Percentiles rank a stretch among this genome's conserved stretches.
Conservation (phyloP, 2,113 vertebrate species). For the Perca schrenkii region DNA sequence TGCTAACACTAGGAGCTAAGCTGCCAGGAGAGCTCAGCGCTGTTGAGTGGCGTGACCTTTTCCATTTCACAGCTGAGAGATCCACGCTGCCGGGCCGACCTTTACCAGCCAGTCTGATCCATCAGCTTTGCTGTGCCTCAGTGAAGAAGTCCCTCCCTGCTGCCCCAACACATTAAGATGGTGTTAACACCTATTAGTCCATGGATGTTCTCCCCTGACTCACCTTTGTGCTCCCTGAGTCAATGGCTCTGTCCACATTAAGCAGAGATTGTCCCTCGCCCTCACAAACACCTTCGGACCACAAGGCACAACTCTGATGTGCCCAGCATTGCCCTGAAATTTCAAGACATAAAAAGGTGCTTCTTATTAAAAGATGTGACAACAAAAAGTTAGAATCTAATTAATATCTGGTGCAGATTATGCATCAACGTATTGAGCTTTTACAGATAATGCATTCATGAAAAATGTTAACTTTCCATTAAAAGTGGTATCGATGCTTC, state of each 20-base stretch:
- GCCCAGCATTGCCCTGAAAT: slow-evolving; percentile 94
- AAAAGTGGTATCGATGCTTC: neutral
- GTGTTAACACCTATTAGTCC: slow-evolving; percentile 76
- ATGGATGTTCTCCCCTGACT: slow-evolving; percentile 75
- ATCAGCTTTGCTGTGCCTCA: slow-evolving; percentile 78
- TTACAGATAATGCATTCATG: neutral
- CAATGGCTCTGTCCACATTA: slow-evolving; percentile 99
- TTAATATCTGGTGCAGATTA: neutral
- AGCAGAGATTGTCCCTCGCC: slow-evolving; percentile 90
- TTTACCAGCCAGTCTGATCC: slow-evolving; percentile 85
- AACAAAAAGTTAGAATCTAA: neutral
- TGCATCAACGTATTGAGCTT: neutral
- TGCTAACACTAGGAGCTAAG: slow-evolving; percentile 67
- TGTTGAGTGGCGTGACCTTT: slow-evolving; percentile 87
- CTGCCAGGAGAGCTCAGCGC: slow-evolving; percentile 70
- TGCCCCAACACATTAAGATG: slow-evolving; percentile 73
- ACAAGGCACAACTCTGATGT: slow-evolving; percentile 96
- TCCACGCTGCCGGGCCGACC: slow-evolving; percentile 83
- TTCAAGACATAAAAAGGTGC: slow-evolving; percentile 1
- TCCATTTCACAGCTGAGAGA: slow-evolving; percentile 86
- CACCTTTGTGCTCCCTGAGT: slow-evolving; percentile 99
- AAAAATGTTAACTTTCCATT: neutral
- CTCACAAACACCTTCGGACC: slow-evolving; percentile 92
- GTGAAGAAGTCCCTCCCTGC: slow-evolving; percentile 59
- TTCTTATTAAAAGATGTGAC: neutral